Evolutionary conservation across 2,888 invertebrate species (phyloP).

Genomic region (Colostygia pectinataria): DNA sequence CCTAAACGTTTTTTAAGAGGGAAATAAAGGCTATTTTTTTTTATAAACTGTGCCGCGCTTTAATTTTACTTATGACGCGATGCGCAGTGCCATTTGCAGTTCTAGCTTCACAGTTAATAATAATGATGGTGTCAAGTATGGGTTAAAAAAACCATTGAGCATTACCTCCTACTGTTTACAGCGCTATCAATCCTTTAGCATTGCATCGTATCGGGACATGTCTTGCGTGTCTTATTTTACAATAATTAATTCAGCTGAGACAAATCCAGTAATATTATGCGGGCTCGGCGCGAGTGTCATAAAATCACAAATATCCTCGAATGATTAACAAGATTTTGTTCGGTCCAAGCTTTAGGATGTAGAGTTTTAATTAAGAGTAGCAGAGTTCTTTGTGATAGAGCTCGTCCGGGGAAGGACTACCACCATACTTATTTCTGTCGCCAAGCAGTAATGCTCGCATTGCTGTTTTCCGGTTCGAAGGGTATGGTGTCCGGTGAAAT

Average conservation of each 20-base stretch:
- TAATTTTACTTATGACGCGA: too few relatives aligned
- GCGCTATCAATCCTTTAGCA: conserved; percentile 16
- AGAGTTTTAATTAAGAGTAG: background rate
- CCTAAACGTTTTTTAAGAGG: too few relatives aligned
- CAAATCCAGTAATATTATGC: conserved; percentile 33
- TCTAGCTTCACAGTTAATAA: too few relatives aligned
- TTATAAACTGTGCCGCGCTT: too few relatives aligned
- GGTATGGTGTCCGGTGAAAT: too few relatives aligned
- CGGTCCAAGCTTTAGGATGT: conserved; percentile 29
- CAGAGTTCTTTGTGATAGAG: too few relatives aligned
- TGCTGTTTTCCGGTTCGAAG: too few relatives aligned
- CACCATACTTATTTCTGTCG: too few relatives aligned
- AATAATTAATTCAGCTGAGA: conserved; percentile 31
- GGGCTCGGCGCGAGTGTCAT: conserved; percentile 51
- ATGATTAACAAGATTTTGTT: conserved; percentile 50
- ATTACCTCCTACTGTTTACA: conserved; percentile 24
- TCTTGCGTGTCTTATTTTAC: conserved; percentile 30
- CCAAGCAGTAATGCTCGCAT: too few relatives aligned
- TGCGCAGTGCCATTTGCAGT: too few relatives aligned
- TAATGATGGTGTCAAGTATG: background rate
- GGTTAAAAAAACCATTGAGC: background rate
- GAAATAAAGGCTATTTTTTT: too few relatives aligned
- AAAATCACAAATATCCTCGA: conserved; percentile 58
- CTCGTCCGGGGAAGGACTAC: too few relatives aligned
- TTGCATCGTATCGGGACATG: conserved; percentile 6